These are phyloP conservation scores for Gastrophryne carolinensis DNA, from an alignment of 2,797 vertebrate species.

Conservation along the genomic window DNA sequence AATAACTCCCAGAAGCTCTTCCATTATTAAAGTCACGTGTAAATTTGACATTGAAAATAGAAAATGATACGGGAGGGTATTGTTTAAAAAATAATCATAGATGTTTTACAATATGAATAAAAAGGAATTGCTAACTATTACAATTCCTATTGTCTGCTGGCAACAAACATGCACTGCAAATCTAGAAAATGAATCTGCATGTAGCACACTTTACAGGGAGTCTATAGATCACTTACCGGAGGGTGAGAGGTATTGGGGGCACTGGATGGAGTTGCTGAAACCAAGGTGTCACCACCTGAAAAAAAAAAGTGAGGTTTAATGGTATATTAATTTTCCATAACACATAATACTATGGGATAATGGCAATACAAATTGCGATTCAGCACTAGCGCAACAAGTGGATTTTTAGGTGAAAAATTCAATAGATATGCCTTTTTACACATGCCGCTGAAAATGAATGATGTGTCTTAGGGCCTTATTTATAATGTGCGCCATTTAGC, in stretches of 20 bases:
- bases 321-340: too few species aligned
- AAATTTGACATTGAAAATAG: background rate
- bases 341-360: too few species aligned
- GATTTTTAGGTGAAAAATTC: too few species aligned
- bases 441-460: too few species aligned
- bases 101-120: background rate
- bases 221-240: conserved; percentile 16
- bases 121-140: background rate
- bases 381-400: too few species aligned
- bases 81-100: too few species aligned
- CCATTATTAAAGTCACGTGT: background rate
- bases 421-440: too few species aligned
- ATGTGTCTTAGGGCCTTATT: too few species aligned
- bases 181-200: background rate
- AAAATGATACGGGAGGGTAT: too few species aligned
- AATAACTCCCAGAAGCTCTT: background rate
- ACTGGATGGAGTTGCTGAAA: conserved; percentile 22
- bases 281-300: conserved; percentile 24
- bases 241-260: background rate
- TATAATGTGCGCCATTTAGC: too few species aligned
- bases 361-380: too few species aligned
- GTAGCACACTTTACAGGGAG: background rate
- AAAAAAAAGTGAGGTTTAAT: too few species aligned
- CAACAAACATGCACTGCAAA: background rate
- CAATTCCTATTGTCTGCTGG: background rate